Evolutionary conservation across 1,140 invertebrate species (phyloP), one percentile per base, ranked within the genome.

Genomic region (Nomia melanderi): DNA sequence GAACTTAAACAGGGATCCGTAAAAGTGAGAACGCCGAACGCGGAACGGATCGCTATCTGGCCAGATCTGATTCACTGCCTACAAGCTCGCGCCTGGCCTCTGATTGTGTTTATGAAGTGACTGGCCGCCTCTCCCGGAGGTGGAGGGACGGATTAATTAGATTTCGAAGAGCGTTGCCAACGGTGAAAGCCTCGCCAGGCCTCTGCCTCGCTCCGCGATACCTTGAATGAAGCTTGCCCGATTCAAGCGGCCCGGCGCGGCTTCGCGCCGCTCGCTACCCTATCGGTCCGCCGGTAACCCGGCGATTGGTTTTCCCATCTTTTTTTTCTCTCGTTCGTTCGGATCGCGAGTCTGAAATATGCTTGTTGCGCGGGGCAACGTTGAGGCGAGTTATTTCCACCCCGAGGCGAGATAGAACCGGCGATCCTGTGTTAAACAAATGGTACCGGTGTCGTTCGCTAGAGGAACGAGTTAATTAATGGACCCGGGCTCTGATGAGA

Each of bases 1-100:
- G 76, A 72, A 80, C 60, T 73, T 20, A 47, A 79, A 81, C 77
- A 67, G 41, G 50, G 53, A 79, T 63, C 62, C 57, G 57, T 33
- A 63, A 63, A 71, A 62, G 36, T 36, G 59, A 53, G 17, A 62
- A 47, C n/a, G 36, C 39, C 25, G 41, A 79, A 79, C 56, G 56
- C 57, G 64, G 64, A 69, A 70, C 73, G 53, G 73, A 79, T 75
- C 77, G 39, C 39, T 77, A 76, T 79, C 64, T 29, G 1, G 29
- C 25, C 14, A 62, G 63, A 69, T 69, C 47, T 56, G 47, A 76
- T 79, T 78, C 54, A 41, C 31, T 44, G 70, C 41, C 50, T 70
- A 44, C 60, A 33, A 57, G 57, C 69, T 71, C 31, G 39, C 39
- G 20, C 36, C 47, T 20, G 39, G 31, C 2, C 39, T 17, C 17